Conservation (phyloP, 1,140 invertebrate genomes). For the Leptestheria dahalacensis region DNA sequence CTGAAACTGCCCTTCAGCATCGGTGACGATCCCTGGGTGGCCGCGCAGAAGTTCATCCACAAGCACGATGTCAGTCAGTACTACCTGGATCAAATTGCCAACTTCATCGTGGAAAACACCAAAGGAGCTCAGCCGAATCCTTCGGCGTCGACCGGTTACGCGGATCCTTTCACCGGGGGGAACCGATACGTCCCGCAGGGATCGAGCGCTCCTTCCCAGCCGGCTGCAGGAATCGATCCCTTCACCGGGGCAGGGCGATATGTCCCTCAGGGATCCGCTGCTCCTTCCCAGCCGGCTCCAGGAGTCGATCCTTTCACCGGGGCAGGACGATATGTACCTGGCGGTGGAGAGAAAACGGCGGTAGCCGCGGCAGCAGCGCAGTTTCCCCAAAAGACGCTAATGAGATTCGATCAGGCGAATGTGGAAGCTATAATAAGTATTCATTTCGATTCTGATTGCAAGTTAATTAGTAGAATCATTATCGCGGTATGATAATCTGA, state of each 20-base stretch:
- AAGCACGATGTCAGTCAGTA: slow-evolving; percentile 63
- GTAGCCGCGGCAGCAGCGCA: slow-evolving; percentile 19
- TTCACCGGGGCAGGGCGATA: slow-evolving; percentile 31
- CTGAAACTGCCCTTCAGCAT: slow-evolving; percentile 85
- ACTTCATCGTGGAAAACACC: slow-evolving; percentile 80
- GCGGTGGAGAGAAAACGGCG: slow-evolving; percentile 20
- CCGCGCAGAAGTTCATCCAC: slow-evolving; percentile 47
- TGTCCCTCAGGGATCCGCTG: slow-evolving; percentile 14
- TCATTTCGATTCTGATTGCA: slow-evolving; percentile 19
- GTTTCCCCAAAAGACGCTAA: slow-evolving; percentile 34
- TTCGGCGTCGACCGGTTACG: slow-evolving; percentile 12
- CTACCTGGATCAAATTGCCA: slow-evolving; percentile 88
- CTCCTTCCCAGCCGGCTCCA: not conserved
- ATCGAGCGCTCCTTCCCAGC: not conserved
- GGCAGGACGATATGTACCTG: slow-evolving; percentile 51
- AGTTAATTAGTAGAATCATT: too few species aligned
- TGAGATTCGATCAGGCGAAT: slow-evolving; percentile 51
- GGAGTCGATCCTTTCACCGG: slow-evolving; percentile 30
- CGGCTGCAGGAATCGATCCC: slow-evolving; percentile 22
- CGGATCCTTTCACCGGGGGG: slow-evolving; percentile 58
- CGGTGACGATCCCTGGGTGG: slow-evolving; percentile 44
- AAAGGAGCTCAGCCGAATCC: slow-evolving; percentile 27
- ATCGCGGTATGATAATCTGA: too few species aligned
- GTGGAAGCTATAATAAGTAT: slow-evolving; percentile 39
- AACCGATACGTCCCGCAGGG: slow-evolving; percentile 33